These are phyloP conservation scores for Anarsia innoxiella DNA, from an alignment of 2,888 invertebrate genomes.

Conservation along the genomic window DNA sequence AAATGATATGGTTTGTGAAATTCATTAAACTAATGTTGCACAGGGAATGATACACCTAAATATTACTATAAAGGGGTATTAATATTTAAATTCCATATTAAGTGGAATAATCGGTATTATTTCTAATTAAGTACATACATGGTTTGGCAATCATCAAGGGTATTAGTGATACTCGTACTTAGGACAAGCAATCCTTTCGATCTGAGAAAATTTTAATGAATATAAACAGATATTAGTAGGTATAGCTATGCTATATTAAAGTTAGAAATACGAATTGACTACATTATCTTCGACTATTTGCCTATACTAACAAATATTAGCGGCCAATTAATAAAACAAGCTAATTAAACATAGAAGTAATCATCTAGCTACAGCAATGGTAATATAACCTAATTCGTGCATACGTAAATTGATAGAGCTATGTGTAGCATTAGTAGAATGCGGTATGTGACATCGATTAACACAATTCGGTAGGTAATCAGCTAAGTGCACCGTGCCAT, in stretches of 20 bases:
- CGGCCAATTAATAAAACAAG: constrained; percentile 17
- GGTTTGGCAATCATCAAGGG: constrained; percentile 18
- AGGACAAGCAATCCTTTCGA: constrained; percentile 8
- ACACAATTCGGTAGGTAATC: constrained; percentile 23
- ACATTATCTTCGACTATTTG: constrained; percentile 28
- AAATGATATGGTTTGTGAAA: constrained; percentile 49
- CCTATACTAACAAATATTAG: constrained; percentile 10
- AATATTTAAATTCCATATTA: neutral
- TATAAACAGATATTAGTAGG: no score
- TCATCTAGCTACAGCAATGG: constrained; percentile 14
- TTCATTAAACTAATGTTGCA: neutral
- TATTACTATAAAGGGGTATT: constrained; percentile 6
- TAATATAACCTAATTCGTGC: constrained; percentile 13
- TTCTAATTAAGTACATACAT: no score
- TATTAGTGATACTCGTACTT: constrained; percentile 7
- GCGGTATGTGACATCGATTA: constrained; percentile 17
- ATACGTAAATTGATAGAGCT: constrained; percentile 5
- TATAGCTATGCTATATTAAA: constrained; percentile 27
- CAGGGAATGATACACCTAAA: constrained; percentile 6
- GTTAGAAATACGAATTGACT: constrained; percentile 39
- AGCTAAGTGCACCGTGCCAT: constrained; percentile 64
- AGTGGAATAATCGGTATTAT: no score
- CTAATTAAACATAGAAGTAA: constrained; percentile 16
- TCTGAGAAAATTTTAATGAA: constrained; percentile 2
- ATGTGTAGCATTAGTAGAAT: constrained; percentile 11